These are phyloP conservation scores for Nematolebias whitei DNA, from an alignment of 2,113 vertebrate species.

Conservation along the genomic window DNA sequence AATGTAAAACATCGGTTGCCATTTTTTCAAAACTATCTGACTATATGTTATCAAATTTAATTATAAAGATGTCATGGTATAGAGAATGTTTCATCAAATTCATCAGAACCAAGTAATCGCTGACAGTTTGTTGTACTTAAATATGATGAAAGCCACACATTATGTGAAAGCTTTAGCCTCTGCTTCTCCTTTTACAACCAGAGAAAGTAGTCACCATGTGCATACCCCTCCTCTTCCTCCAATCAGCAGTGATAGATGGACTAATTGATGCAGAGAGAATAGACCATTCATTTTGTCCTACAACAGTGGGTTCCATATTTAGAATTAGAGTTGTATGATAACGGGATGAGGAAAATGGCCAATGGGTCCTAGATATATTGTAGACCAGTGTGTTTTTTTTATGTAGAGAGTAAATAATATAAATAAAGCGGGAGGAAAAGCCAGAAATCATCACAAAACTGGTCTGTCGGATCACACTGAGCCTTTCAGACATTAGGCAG, in stretches of 20 bases:
- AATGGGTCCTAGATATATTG: slow-evolving; percentile 22
- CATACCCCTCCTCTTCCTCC: slow-evolving; percentile 26
- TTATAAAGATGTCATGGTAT: slow-evolving; percentile 25
- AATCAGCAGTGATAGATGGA: slow-evolving; percentile 78
- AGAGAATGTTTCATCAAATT: slow-evolving; percentile 39
- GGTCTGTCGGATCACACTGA: slow-evolving; percentile 41
- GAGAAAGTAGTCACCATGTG: slow-evolving; percentile 37
- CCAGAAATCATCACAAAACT: slow-evolving; percentile 6
- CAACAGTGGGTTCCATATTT: slow-evolving; percentile 73
- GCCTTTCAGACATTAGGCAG: slow-evolving; percentile 49
- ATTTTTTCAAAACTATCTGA: background rate
- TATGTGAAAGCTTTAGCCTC: slow-evolving; percentile 35
- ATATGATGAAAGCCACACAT: slow-evolving; percentile 51
- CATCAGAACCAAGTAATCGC: slow-evolving; percentile 56
- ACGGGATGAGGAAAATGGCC: slow-evolving; percentile 40
- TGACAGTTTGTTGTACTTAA: slow-evolving; percentile 11
- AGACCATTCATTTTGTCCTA: slow-evolving; percentile 74
- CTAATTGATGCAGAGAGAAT: slow-evolving; percentile 80
- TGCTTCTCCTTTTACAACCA: slow-evolving; percentile 29
- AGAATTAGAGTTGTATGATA: slow-evolving; percentile 56
- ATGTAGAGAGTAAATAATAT: slow-evolving; percentile 9
- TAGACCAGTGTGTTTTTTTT: slow-evolving; percentile 5
- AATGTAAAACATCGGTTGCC: no score
- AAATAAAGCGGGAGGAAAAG: background rate
- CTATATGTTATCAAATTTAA: slow-evolving; percentile 14